Percentiles rank a stretch among this genome's conserved stretches.
phyloP scores from a whole-genome alignment of 2,113 vertebrate genomes.

The Platysternon megacephalum region DNA sequence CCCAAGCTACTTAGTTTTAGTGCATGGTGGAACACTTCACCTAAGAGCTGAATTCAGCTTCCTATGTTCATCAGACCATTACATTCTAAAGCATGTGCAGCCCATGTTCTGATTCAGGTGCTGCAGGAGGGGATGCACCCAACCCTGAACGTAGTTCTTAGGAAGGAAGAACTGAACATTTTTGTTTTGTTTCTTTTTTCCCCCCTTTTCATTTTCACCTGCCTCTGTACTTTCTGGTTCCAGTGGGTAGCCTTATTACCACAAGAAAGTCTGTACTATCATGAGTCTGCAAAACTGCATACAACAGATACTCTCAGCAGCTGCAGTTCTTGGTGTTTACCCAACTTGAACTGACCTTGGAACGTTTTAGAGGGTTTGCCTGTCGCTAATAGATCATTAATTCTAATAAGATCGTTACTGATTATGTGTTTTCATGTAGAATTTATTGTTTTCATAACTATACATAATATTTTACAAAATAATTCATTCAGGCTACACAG shows the following conservation, averaged over 20 bases:
- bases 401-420: background rate
- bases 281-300: background rate
- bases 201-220: background rate
- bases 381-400: background rate
- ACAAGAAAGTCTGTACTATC: background rate
- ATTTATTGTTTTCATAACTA: background rate
- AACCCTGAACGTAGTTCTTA: background rate
- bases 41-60: background rate
- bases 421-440: background rate
- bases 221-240: background rate
- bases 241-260: background rate
- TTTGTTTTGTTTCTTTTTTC: background rate
- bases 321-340: background rate
- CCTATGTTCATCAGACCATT: background rate
- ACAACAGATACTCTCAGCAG: background rate
- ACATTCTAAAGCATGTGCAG: background rate
- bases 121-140: background rate
- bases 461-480: background rate
- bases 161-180: background rate
- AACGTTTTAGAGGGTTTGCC: background rate
- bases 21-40: background rate
- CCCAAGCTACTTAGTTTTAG: background rate
- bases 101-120: background rate
- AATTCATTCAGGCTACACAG: background rate
- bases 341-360: background rate